These are phyloP conservation scores for Anagrus nilaparvatae DNA, from an alignment of 1,140 invertebrate genomes.

Conservation along the genomic window DNA sequence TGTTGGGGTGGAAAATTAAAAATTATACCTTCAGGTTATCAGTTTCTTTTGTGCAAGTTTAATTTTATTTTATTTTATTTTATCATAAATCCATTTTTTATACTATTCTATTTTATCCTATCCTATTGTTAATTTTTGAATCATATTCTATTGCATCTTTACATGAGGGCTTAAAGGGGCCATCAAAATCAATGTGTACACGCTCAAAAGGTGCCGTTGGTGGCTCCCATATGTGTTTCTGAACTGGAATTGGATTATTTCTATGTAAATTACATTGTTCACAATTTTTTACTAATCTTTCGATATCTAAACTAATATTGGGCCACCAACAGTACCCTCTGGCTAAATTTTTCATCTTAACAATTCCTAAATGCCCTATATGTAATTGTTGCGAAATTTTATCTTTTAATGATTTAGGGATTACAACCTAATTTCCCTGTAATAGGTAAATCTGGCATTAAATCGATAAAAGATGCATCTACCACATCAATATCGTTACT, in stretches of 20 bases:
- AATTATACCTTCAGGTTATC: too few relatives aligned
- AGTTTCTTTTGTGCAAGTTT: too few relatives aligned
- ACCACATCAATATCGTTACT: too few relatives aligned
- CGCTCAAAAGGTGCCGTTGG: conserved; percentile 14
- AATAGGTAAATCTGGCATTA: too few relatives aligned
- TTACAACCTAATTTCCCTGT: conserved; percentile 22
- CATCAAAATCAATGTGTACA: conserved; percentile 8
- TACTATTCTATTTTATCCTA: too few relatives aligned
- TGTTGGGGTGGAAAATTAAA: too few relatives aligned
- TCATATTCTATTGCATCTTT: too few relatives aligned
- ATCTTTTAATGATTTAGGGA: conserved; percentile 29
- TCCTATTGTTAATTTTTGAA: too few relatives aligned
- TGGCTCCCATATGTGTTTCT: conserved; percentile 16
- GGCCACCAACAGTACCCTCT: conserved; percentile 38
- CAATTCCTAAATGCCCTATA: conserved; percentile 32
- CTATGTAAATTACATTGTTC: conserved; percentile 19
- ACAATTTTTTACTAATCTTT: conserved; percentile 18
- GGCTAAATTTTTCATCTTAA: conserved; percentile 35
- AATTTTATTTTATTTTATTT: too few relatives aligned
- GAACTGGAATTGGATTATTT: conserved; percentile 18
- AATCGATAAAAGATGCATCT: too few relatives aligned
- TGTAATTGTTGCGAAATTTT: conserved; percentile 34
- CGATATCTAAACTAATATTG: conserved; percentile 33
- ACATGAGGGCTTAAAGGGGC: too few relatives aligned
- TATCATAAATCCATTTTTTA: too few relatives aligned